Conservation (phyloP, 2,797 vertebrate species). For the Onychomys arenicola region DNA sequence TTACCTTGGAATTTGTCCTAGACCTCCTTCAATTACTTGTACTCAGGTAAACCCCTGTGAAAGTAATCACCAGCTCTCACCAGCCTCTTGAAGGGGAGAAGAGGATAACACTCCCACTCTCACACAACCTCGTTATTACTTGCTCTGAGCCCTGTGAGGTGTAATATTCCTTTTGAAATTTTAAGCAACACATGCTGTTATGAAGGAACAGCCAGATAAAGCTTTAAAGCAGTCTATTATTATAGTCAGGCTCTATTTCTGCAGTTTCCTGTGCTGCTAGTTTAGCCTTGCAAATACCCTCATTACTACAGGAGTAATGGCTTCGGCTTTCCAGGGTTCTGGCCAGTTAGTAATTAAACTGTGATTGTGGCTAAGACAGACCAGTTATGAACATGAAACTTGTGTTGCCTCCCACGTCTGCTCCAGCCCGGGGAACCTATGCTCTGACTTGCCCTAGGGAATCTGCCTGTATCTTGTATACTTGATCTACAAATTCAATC, state of each 20-base stretch:
- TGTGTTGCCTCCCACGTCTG: background rate
- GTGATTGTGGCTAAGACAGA: conserved; percentile 7
- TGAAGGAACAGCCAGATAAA: conserved; percentile 35
- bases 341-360: conserved; percentile 5
- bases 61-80: conserved; percentile 14
- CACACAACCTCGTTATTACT: background rate
- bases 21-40: background rate
- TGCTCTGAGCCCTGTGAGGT: background rate
- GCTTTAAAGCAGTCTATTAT: background rate
- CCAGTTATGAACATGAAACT: background rate
- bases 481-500: background rate
- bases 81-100: background rate
- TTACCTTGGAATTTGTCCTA: conserved; percentile 33
- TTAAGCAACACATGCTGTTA: background rate
- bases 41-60: background rate
- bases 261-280: background rate
- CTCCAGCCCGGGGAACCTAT: background rate
- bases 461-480: background rate
- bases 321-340: conserved; percentile 43
- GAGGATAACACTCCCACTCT: background rate
- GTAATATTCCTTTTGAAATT: conserved; percentile 21
- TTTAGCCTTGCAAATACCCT: background rate
- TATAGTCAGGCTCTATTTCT: background rate
- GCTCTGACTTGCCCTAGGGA: background rate
- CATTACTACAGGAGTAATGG: background rate